Evolutionary conservation across 2,113 vertebrate genomes (phyloP).

Genomic region (Thymallus thymallus): DNA sequence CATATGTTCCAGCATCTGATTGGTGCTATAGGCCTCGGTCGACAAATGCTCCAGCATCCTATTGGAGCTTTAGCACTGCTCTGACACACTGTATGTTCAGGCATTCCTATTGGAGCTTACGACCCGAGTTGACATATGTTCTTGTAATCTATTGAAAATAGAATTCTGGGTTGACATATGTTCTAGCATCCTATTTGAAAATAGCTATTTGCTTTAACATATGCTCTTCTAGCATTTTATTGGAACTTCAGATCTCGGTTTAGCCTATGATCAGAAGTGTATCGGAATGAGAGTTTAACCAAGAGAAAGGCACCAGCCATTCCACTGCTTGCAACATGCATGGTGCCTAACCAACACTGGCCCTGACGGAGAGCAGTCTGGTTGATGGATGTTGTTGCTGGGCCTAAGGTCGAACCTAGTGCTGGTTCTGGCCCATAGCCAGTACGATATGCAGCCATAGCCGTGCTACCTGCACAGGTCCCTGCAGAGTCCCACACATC

Average conservation of each 20-base stretch:
- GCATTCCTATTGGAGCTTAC: conserved; percentile 3
- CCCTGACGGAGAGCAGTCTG: conserved; percentile 15
- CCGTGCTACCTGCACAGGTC: background rate
- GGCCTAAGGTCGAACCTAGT: conserved; percentile 1
- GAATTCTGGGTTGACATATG: conserved; percentile 14
- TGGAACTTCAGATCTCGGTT: background rate
- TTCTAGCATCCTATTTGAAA: conserved; percentile 10
- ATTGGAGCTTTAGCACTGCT: background rate
- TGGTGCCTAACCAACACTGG: conserved; percentile 21
- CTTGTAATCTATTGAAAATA: conserved; percentile 18
- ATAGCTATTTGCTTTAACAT: conserved; percentile 1
- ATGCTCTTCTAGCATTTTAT: background rate
- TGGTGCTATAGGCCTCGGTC: conserved; percentile 3
- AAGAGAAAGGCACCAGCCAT: conserved; percentile 34
- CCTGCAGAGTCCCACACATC: conserved; percentile 10
- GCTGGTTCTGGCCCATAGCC: conserved; percentile 7
- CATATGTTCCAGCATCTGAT: conserved; percentile 8
- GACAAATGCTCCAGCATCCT: background rate
- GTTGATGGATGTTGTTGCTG: conserved; percentile 26
- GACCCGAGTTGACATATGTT: background rate
- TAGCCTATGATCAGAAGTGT: conserved; percentile 1
- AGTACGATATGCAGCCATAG: conserved; percentile 35
- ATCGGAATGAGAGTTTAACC: background rate
- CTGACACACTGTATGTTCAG: conserved; percentile 1
- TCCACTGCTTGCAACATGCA: conserved; percentile 45